Percentiles rank a stretch among this genome's conserved stretches.
Evolutionary conservation across 2,113 vertebrate genomes (phyloP).

Genomic region (zebrafish (Danio rerio)): DNA sequence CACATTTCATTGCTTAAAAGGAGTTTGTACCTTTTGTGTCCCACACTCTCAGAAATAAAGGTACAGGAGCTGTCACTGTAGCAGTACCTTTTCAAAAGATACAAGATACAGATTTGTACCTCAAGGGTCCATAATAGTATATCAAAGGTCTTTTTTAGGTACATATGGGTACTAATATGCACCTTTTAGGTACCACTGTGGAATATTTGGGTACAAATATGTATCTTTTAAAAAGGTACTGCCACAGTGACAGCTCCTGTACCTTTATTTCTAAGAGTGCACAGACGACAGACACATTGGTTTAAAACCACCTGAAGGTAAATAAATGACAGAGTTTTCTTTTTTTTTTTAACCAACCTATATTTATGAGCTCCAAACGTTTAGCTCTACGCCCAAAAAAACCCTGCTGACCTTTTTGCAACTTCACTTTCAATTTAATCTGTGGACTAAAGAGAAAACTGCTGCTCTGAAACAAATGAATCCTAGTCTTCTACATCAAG

Average conservation of each 20-base stretch:
- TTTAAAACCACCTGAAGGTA: not conserved
- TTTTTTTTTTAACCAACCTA: not conserved
- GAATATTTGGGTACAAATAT: no score
- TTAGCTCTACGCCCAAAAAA: not conserved
- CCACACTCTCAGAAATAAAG: no score
- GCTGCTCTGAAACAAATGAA: slow-evolving; percentile 31
- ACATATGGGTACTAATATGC: no score
- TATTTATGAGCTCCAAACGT: not conserved
- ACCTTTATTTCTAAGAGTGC: no score
- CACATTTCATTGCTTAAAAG: not conserved
- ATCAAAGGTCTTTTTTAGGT: no score
- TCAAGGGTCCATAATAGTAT: no score
- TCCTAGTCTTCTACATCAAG: slow-evolving; percentile 7
- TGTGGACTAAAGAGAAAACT: not conserved
- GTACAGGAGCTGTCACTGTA: no score
- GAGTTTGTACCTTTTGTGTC: not conserved
- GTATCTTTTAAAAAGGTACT: no score
- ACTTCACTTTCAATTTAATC: not conserved
- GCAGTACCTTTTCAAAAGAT: no score
- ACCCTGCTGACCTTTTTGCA: slow-evolving; percentile 21
- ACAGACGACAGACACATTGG: not conserved
- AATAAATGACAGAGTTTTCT: not conserved
- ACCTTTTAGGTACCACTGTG: no score
- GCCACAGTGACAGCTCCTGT: no score
- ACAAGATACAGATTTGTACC: no score